Conservation (phyloP, 2,113 vertebrate genomes). For the Trematocara unimaculatum region DNA sequence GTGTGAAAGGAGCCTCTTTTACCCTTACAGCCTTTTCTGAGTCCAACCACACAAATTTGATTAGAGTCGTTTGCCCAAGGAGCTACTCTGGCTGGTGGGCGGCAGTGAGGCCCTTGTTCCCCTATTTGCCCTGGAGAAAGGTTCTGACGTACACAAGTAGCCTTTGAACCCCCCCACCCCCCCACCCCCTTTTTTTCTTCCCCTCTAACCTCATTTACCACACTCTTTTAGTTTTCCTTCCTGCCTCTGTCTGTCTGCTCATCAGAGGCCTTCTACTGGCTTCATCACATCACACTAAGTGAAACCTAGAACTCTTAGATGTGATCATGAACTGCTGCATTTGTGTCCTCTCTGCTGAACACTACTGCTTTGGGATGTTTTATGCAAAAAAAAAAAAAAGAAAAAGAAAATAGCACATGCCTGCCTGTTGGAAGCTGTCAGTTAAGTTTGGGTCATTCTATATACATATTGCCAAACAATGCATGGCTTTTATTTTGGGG, state of each 20-base stretch:
- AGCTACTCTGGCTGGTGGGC: slow-evolving; percentile 36
- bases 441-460: neutral
- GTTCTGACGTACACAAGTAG: slow-evolving; percentile 37
- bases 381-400: neutral
- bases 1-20: slow-evolving; percentile 55
- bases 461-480: neutral
- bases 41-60: slow-evolving; percentile 70
- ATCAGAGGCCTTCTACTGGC: neutral
- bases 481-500: neutral
- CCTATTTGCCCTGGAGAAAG: slow-evolving; percentile 46
- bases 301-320: slow-evolving; percentile 35
- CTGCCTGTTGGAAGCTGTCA: neutral
- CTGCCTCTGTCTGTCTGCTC: neutral
- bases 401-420: neutral
- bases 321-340: slow-evolving; percentile 11
- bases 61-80: slow-evolving; percentile 60
- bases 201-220: slow-evolving; percentile 49
- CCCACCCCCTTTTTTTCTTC: neutral
- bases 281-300: slow-evolving; percentile 19
- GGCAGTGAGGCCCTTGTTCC: slow-evolving; percentile 56
- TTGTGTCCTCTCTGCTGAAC: slow-evolving; percentile 26
- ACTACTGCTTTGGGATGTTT: neutral
- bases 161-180: slow-evolving; percentile 34
- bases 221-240: neutral
- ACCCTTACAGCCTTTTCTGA: slow-evolving; percentile 23